Percentiles rank a stretch among this genome's conserved stretches.
These are phyloP conservation scores for Latrodectus elegans DNA, from an alignment of 2,888 invertebrate genomes.

Conservation along the genomic window DNA sequence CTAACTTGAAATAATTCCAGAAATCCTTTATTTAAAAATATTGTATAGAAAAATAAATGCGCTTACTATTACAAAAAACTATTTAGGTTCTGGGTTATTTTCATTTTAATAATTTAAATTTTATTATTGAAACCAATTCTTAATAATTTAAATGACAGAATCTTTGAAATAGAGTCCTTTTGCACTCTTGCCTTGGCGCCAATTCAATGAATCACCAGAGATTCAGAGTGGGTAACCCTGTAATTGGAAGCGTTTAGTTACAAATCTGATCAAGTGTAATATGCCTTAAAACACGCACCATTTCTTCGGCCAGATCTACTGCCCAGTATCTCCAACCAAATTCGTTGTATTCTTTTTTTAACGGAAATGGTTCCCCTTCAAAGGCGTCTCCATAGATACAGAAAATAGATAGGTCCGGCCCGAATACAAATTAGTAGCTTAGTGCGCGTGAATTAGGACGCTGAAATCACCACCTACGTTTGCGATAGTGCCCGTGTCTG, in stretches of 20 bases:
- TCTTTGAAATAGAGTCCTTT: too few species aligned
- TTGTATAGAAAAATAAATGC: too few species aligned
- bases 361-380: neutral
- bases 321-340: slow-evolving; percentile 8
- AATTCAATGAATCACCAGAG: neutral
- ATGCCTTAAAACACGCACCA: slow-evolving; percentile 49
- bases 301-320: slow-evolving; percentile 49
- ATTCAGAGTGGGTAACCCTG: slow-evolving; percentile 42
- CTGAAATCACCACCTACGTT: slow-evolving; percentile 54
- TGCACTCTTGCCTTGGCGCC: neutral
- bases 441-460: slow-evolving; percentile 47
- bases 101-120: too few species aligned
- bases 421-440: slow-evolving; percentile 55
- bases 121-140: too few species aligned
- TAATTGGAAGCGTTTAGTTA: slow-evolving; percentile 64
- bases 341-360: slow-evolving; percentile 4
- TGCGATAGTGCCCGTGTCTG: slow-evolving; percentile 23
- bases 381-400: slow-evolving; percentile 47
- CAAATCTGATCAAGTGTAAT: slow-evolving; percentile 45
- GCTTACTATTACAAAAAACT: too few species aligned
- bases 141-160: too few species aligned
- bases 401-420: slow-evolving; percentile 11
- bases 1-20: too few species aligned
- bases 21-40: too few species aligned
- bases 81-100: too few species aligned